A percentile compares a stretch with the other conserved stretches of the same genome.
Conservation (phyloP, 2,888 invertebrate genomes). For the Apodemia arnacis region DNA sequence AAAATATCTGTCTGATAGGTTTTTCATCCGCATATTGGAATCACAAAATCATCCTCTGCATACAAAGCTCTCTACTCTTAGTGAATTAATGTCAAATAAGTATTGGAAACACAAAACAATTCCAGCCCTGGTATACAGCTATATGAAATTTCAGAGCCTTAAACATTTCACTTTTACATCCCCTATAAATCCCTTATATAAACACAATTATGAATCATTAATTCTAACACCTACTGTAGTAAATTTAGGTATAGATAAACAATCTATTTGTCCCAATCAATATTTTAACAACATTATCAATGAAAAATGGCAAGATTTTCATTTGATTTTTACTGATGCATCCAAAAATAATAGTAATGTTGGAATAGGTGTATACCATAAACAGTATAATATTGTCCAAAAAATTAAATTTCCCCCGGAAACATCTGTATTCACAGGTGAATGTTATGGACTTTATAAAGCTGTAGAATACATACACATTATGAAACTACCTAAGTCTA, state of each 20-base stretch:
- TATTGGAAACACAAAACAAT: too few species aligned
- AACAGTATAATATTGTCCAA: neutral
- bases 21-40: too few species aligned
- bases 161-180: too few species aligned
- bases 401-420: neutral
- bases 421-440: neutral
- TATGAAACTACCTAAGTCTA: neutral
- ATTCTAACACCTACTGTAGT: too few species aligned
- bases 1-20: slow-evolving; percentile 10
- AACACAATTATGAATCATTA: too few species aligned
- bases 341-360: neutral
- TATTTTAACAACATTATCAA: neutral
- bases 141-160: too few species aligned
- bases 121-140: too few species aligned
- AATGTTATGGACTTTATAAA: neutral
- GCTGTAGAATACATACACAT: neutral
- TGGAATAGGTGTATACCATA: neutral
- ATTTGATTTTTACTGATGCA: neutral
- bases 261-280: neutral
- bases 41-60: too few species aligned
- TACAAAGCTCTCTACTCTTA: too few species aligned
- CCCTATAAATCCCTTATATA: too few species aligned
- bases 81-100: too few species aligned
- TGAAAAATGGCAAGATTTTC: neutral
- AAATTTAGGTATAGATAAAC: too few species aligned